Percentiles rank a stretch among this genome's conserved stretches.
phyloP scores from a whole-genome alignment of 2,113 vertebrate genomes.

The Pollachius pollachius region DNA sequence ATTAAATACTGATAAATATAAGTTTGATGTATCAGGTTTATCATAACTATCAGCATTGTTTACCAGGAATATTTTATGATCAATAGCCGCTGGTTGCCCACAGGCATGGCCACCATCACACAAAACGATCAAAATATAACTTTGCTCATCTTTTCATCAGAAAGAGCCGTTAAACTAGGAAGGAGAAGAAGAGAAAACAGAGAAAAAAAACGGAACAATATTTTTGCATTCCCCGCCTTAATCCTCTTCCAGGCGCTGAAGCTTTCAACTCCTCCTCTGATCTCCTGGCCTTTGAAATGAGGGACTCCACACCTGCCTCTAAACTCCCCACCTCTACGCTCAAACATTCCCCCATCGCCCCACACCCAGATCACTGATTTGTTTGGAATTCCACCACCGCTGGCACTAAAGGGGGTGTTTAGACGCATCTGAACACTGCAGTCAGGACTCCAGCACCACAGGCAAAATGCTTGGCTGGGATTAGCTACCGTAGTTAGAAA shows the following conservation, averaged over 20 bases:
- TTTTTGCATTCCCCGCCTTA: conserved; percentile 56
- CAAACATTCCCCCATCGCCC: conserved; percentile 21
- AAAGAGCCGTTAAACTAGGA: background rate
- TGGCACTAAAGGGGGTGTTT: conserved; percentile 3
- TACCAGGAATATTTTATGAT: no score
- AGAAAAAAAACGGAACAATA: background rate
- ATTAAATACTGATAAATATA: no score
- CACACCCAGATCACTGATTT: conserved; percentile 45
- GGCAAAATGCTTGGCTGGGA: background rate
- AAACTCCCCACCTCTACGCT: no score
- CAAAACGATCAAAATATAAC: conserved; percentile 5
- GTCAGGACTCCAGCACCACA: no score
- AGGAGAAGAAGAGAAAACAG: no score
- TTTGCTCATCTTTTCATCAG: background rate
- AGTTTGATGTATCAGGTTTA: no score
- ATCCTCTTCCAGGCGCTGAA: conserved; percentile 40
- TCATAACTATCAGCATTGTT: no score
- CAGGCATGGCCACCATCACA: conserved; percentile 21
- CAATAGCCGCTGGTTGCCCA: no score
- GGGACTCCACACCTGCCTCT: conserved; percentile 62
- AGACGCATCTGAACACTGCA: background rate
- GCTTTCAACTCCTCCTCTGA: conserved; percentile 62
- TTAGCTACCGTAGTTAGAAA: background rate
- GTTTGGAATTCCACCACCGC: conserved; percentile 53
- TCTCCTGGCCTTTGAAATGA: conserved; percentile 58